A percentile compares a stretch with the other conserved stretches of the same genome.
phyloP scores from a whole-genome alignment of 2,113 vertebrate genomes.

The Psephotus haematonotus region DNA sequence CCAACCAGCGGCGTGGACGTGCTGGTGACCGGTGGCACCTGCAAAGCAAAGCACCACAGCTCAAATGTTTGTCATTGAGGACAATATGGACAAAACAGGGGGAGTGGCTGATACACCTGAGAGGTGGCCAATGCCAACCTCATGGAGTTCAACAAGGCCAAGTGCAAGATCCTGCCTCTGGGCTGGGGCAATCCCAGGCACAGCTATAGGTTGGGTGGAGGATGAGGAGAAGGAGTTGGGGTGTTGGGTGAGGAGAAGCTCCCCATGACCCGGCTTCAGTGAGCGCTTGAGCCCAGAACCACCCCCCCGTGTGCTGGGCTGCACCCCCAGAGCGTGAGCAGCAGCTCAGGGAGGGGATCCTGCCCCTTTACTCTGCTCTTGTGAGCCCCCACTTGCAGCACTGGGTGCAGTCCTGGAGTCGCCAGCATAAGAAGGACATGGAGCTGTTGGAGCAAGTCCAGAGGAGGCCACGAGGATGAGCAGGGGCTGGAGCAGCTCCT shows the following conservation, averaged over 20 bases:
- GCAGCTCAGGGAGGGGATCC: no score
- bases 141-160: not conserved
- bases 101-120: not conserved
- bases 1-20: conserved; percentile 78
- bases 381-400: no score
- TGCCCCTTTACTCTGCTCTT: no score
- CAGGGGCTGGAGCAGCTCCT: no score
- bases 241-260: not conserved
- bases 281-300: not conserved
- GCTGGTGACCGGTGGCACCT: conserved; percentile 52
- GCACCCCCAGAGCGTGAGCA: no score
- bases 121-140: not conserved
- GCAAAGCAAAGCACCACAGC: conserved; percentile 5
- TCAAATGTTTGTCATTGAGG: fast-evolving
- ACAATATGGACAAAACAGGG: fast-evolving
- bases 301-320: no score
- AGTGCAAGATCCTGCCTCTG: not conserved
- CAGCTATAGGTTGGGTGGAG: not conserved
- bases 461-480: no score
- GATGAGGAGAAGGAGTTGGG: not conserved
- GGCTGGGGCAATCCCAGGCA: not conserved
- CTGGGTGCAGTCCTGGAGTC: no score
- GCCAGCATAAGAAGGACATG: no score
- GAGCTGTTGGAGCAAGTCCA: no score
- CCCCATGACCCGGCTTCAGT: not conserved